Base-by-base conservation (phyloP, 2,888 invertebrate genomes). In the Dynastes grantii region DNA sequence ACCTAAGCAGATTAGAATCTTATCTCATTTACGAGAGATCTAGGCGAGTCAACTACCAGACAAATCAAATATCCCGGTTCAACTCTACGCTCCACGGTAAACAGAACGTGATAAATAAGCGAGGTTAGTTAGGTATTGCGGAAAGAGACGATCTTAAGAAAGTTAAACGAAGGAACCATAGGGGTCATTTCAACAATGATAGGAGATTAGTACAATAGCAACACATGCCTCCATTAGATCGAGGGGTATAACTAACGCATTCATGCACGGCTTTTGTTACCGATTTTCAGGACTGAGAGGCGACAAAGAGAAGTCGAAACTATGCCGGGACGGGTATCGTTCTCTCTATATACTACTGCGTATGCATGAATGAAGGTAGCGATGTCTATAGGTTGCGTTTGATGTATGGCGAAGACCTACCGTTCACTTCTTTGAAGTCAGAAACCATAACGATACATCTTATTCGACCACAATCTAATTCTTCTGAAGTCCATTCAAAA, bases 181-280 rank as follows among this genome's bases (percentile, higher is more conserved):
- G 70, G 80, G 80, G 80, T 77, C 78, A 80, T 40, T 75, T 68
- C 53, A 67, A 78, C 78, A 81, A 82, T 79, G 63, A 77, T 79
- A 79, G 76, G 77, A 80, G 83, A 82, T 83, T 82, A 83, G 80
- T 76, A 83, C 83, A 83, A 83, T 78, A 63, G 83, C 80, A 80
- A 81, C 83, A 82, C 82, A 82, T 81, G 82, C 82, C 82, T 81
- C 78, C 82, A 82, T 82, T 82, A 82, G 81, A 79, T 78, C 77
- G 80, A 80, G 81, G 61, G 73, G 82, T 81, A 82, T 82, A 83
- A 81, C 83, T 81, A 83, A 82, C 81, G 83, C 82, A 83, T 83
- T 83, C 80, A 79, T 79, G 76, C 78, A 79, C 77, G 80, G 79
- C 78, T 78, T 64, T 83, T 83, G 83, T 83, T 81, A 78, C 68